Evolutionary conservation across 2,888 invertebrate species (phyloP).

Genomic region (Chydorus sphaericus): DNA sequence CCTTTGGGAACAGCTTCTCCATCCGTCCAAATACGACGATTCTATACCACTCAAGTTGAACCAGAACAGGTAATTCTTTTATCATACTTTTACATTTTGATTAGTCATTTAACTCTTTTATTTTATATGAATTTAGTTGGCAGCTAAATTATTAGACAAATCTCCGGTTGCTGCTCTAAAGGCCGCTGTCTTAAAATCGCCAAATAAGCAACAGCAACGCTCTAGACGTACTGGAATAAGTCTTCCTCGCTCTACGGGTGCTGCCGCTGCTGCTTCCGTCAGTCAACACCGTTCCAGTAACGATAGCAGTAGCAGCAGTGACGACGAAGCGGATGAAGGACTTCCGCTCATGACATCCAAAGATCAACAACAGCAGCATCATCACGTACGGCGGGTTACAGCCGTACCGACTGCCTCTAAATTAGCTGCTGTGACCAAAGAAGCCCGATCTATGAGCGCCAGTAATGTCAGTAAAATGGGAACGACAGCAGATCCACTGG

Average conservation of each 20-base stretch:
- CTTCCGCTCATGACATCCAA: conserved; percentile 2
- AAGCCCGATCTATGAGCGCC: not conserved
- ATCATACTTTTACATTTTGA: not conserved
- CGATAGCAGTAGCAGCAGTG: not conserved
- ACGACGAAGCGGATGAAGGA: not conserved
- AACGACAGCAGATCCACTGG: not conserved
- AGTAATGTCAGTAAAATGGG: not conserved
- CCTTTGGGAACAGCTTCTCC: not conserved
- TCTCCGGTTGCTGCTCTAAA: not conserved
- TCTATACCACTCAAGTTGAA: conserved; percentile 2
- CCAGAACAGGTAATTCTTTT: not conserved
- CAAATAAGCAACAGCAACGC: not conserved
- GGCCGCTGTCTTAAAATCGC: too few species aligned
- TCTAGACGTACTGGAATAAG: not conserved
- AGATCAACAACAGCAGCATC: not conserved
- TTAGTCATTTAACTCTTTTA: not conserved
- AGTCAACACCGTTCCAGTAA: not conserved
- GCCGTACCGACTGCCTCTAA: not conserved
- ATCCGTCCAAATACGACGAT: not conserved
- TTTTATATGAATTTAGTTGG: too few species aligned
- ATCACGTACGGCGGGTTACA: not conserved
- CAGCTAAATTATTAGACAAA: too few species aligned
- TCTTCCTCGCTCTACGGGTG: not conserved
- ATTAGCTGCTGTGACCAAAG: not conserved
- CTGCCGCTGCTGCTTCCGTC: not conserved